Evolutionary conservation across 1,140 invertebrate genomes (phyloP).

Genomic region (Melipona quadrifasciata): DNA sequence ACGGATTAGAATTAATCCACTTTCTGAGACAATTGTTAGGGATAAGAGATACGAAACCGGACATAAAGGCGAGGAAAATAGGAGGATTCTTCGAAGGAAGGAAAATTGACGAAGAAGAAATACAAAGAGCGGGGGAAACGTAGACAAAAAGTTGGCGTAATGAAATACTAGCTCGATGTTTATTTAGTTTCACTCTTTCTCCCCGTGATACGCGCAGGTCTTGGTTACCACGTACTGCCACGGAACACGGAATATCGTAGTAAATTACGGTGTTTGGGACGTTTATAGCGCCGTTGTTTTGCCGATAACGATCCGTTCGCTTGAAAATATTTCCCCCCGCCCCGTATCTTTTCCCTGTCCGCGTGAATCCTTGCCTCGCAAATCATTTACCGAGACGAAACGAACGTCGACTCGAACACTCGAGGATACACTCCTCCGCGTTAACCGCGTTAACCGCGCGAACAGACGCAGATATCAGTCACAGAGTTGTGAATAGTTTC

Average conservation of each 20-base stretch:
- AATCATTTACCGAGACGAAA: slow-evolving; percentile 25
- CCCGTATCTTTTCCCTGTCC: slow-evolving; percentile 38
- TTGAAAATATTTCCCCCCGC: slow-evolving; percentile 49
- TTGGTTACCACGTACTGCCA: slow-evolving; percentile 25
- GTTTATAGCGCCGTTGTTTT: slow-evolving; percentile 56
- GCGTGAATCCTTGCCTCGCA: background rate
- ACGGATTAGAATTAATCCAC: background rate
- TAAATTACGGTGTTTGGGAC: slow-evolving; percentile 63
- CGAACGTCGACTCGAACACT: slow-evolving; percentile 11
- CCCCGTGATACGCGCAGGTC: background rate
- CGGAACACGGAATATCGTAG: slow-evolving; percentile 54
- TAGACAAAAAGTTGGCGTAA: slow-evolving; percentile 2
- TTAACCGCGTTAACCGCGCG: background rate
- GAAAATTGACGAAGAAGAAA: background rate
- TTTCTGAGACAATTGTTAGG: background rate
- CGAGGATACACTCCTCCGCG: background rate
- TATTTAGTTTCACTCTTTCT: slow-evolving; percentile 38
- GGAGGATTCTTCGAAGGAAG: background rate
- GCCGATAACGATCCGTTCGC: slow-evolving; percentile 56
- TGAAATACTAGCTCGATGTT: slow-evolving; percentile 39
- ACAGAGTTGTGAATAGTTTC: no score
- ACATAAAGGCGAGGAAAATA: background rate
- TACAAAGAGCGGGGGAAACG: background rate
- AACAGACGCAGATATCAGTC: background rate
- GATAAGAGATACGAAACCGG: no score